Base-by-base conservation (phyloP, 2,113 vertebrate genomes). In the Tupaia tana region DNA sequence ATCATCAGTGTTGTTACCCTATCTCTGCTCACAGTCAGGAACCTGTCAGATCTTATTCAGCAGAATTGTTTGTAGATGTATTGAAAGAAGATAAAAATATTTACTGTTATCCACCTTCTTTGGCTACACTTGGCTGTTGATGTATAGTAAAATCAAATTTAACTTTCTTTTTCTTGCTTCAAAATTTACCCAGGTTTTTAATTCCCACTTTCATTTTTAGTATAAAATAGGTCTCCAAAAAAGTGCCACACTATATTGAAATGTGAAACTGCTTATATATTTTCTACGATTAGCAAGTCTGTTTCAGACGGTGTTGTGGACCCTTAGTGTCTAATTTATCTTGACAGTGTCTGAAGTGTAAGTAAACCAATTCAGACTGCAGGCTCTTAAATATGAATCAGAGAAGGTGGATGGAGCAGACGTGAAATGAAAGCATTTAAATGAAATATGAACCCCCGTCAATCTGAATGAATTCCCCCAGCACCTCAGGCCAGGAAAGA, bases 11-110 rank as follows among this genome's bases (percentile, higher is more conserved):
- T 84, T 66, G 82, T 95, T 97, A 70, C 15, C 9, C 52, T 96
- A 73, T 97, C 95, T 98, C 94, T 97, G 89, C 86, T 92, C 92
- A 87, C 59, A 96, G 29, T 77, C 86, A 97, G 95, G 91, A 94
- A 79, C 59, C 92, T 97, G 95, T 95, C 92, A 97, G 87, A 91
- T 89, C 83, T 82, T 93, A 94, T 9, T 59, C 79, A 83, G 56
- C 88, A 96, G 88, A 88, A 63, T 52, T 19, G 78, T 91, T 97
- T 94, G 89, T 95, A 94, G 92, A 95, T 96, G 67, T 29, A 67
- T 31, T 89, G 73, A 84, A 92, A 91, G 61, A 83, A 71, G 91
- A 95, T 91, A 91, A 85, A 87, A 79, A 69, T 95, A 90, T 85
- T 10, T 96, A 88, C 67, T 82, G 22, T 67, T 95, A 61, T 67